These are phyloP conservation scores for Scolanthus callimorphus DNA, from an alignment of 92 coral and sea anemone genomes.

Conservation along the genomic window DNA sequence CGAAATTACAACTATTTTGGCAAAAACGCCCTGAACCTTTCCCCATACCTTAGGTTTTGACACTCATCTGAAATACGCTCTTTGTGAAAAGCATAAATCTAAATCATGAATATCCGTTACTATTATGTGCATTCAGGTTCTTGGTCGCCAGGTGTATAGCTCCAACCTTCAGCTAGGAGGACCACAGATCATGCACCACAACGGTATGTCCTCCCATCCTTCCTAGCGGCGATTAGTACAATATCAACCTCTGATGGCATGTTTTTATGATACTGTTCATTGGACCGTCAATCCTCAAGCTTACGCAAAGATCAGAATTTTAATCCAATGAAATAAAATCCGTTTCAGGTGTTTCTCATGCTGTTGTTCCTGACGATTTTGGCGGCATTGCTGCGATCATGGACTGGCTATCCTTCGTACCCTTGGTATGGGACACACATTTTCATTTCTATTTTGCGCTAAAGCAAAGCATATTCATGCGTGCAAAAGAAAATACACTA, in stretches of 20 bases:
- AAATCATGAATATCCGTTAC: too few species aligned
- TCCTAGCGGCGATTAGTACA: too few species aligned
- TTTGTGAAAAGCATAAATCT: too few species aligned
- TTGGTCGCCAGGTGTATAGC: conserved; percentile 96
- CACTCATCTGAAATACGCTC: too few species aligned
- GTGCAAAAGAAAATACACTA: too few species aligned
- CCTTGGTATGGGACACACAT: conserved; percentile 50
- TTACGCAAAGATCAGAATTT: neutral
- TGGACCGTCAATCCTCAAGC: too few species aligned
- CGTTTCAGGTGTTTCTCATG: conserved; percentile 75
- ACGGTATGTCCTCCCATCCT: conserved; percentile 41
- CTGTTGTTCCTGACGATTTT: conserved; percentile 92
- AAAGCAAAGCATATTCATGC: too few species aligned
- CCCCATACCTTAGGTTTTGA: too few species aligned
- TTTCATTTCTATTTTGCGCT: neutral
- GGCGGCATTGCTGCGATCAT: conserved; percentile 83
- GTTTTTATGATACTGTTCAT: neutral
- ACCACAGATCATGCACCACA: conserved; percentile 95
- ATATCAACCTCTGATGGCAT: too few species aligned
- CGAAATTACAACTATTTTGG: too few species aligned
- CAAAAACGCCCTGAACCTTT: too few species aligned
- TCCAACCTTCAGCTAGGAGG: conserved; percentile 98
- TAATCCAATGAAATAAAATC: too few species aligned
- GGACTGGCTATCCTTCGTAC: conserved; percentile 94
- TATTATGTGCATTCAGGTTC: conserved; percentile 49